Evolutionary conservation across 2,113 vertebrate species (phyloP).

Genomic region (Pipra filicauda): DNA sequence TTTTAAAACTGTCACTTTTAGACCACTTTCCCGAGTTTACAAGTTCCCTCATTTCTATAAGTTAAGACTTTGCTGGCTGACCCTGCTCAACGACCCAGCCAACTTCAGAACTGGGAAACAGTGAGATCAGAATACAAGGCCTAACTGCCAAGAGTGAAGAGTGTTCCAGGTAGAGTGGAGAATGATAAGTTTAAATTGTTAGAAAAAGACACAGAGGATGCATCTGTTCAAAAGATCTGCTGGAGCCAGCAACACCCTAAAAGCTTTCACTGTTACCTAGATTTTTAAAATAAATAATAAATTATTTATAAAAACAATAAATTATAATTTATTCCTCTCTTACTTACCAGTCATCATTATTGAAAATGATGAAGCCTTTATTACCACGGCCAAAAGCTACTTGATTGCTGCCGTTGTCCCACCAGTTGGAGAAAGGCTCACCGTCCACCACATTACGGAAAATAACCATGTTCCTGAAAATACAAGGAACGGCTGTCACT

Average conservation of each 20-base stretch:
- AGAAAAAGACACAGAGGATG: neutral
- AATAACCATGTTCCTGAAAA: conserved; percentile 88
- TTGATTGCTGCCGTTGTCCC: conserved; percentile 92
- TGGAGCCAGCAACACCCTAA: neutral
- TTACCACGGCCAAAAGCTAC: conserved; percentile 88
- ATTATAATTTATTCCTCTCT: neutral
- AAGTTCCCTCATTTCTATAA: neutral
- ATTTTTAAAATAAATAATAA: neutral
- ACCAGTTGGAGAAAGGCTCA: conserved; percentile 88
- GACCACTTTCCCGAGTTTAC: rapidly evolving
- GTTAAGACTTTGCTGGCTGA: neutral
- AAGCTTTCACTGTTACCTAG: neutral
- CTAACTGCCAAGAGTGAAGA: neutral
- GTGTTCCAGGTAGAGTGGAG: neutral
- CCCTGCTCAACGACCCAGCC: neutral
- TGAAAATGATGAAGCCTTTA: conserved; percentile 33
- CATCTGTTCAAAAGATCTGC: neutral
- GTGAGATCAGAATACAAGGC: neutral
- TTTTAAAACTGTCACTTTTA: neutral
- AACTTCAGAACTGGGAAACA: neutral
- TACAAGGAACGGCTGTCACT: neutral
- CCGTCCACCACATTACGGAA: conserved; percentile 89
- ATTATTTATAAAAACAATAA: neutral
- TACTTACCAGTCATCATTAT: neutral
- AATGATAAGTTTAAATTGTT: neutral